Percentiles rank a stretch among this genome's conserved stretches.
Conservation (phyloP, 2,113 vertebrate genomes). For the Pogona vitticeps region DNA sequence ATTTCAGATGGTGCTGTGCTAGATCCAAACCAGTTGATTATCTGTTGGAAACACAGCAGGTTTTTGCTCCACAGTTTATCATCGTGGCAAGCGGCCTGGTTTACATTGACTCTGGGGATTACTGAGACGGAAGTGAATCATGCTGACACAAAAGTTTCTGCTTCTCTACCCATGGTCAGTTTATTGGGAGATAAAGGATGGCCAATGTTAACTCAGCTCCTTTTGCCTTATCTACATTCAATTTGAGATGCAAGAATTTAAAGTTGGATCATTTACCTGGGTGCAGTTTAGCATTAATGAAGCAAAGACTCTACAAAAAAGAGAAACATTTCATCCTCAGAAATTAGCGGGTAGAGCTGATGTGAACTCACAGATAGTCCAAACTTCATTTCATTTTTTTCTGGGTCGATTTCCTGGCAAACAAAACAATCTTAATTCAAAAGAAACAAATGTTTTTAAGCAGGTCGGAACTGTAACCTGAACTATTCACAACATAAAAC, state of each 20-base stretch:
- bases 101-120: slow-evolving; percentile 17
- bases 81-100: slow-evolving; percentile 1
- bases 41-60: neutral
- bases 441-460: neutral
- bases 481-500: neutral
- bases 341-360: neutral
- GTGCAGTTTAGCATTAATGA: slow-evolving; percentile 17
- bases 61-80: neutral
- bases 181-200: neutral
- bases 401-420: neutral
- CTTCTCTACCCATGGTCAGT: accelerated
- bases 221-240: slow-evolving; percentile 14
- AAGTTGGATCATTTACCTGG: neutral
- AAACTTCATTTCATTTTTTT: neutral
- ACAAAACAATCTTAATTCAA: neutral
- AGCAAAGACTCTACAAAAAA: neutral
- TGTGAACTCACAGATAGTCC: neutral
- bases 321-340: too few relatives aligned
- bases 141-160: neutral
- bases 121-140: neutral
- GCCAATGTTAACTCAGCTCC: neutral
- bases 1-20: neutral
- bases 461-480: neutral
- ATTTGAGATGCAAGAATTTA: slow-evolving; percentile 18
- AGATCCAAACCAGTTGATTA: neutral